Evolutionary conservation across 1,140 invertebrate species (phyloP).

Genomic region (Drosophila nasuta): DNA sequence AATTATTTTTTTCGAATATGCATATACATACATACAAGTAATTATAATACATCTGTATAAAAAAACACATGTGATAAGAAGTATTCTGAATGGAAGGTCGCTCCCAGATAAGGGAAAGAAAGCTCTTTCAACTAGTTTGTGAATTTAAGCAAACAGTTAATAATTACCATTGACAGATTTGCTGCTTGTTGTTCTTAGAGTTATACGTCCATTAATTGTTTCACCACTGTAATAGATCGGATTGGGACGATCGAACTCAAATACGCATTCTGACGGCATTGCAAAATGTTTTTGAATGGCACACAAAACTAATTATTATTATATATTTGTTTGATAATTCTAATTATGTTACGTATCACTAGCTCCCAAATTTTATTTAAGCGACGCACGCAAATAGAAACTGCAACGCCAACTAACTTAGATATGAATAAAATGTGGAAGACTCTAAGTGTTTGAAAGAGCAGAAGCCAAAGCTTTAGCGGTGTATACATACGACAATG

Average conservation of each 20-base stretch:
- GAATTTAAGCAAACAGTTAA: background rate
- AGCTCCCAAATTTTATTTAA: background rate
- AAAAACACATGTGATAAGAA: too few relatives aligned
- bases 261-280: slow-evolving; percentile 63
- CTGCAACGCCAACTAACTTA: background rate
- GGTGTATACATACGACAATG: background rate
- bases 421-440: slow-evolving; percentile 28
- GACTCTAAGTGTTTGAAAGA: slow-evolving; percentile 23
- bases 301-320: background rate
- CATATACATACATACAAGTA: too few relatives aligned
- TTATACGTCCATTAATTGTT: slow-evolving; percentile 64
- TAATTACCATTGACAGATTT: slow-evolving; percentile 67
- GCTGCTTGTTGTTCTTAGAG: slow-evolving; percentile 51
- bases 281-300: background rate
- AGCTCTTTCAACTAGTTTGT: background rate
- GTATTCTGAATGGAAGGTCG: background rate
- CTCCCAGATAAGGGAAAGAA: background rate
- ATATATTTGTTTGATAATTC: background rate
- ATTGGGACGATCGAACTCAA: slow-evolving; percentile 66
- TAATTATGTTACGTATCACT: too few relatives aligned
- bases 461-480: background rate
- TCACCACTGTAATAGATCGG: slow-evolving; percentile 74
- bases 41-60: too few relatives aligned
- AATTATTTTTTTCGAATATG: too few relatives aligned
- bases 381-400: slow-evolving; percentile 4